Conservation (phyloP, 2,113 vertebrate species). For the Phylloscopus whistleri region DNA sequence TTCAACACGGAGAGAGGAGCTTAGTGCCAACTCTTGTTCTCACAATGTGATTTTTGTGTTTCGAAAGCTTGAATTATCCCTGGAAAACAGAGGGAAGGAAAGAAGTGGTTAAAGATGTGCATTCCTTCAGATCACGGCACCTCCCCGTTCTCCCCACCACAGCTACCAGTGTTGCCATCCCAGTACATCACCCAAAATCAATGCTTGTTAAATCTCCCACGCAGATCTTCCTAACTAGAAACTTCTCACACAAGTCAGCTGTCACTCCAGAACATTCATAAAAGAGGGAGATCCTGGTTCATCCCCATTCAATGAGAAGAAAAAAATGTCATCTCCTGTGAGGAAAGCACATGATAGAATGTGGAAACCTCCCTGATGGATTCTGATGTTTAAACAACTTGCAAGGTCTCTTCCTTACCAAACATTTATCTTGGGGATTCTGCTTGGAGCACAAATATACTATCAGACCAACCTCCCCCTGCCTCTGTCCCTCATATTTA, state of each 20-base stretch:
- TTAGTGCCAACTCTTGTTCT: conserved; percentile 71
- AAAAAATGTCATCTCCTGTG: neutral
- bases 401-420: neutral
- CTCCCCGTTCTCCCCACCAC: neutral
- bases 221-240: neutral
- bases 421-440: neutral
- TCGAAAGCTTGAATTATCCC: conserved; percentile 86
- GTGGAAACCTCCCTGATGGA: neutral
- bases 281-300: neutral
- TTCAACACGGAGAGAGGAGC: conserved; percentile 59
- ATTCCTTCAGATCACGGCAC: neutral
- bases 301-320: neutral
- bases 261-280: neutral
- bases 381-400: neutral
- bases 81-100: conserved; percentile 70
- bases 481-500: neutral
- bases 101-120: neutral
- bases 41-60: conserved; percentile 86
- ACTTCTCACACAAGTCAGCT: neutral
- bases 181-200: neutral
- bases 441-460: neutral
- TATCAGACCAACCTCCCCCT: neutral
- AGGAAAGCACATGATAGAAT: neutral
- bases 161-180: neutral
- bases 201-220: neutral